Evolutionary conservation across 1,140 invertebrate species (phyloP), one percentile per base, ranked within the genome.

Genomic region (Littorina saxatilis): DNA sequence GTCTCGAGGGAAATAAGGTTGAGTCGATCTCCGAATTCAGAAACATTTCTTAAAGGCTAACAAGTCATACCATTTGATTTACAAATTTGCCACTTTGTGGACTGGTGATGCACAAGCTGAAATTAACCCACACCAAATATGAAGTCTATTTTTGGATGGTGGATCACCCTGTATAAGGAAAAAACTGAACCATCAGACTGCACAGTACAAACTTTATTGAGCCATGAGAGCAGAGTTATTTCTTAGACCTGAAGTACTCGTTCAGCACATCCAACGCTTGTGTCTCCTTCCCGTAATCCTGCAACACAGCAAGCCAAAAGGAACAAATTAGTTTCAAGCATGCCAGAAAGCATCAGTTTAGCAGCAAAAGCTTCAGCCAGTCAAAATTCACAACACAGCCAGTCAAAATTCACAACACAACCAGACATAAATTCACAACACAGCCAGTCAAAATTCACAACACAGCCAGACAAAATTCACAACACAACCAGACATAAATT

Each of bases 211-310:
- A 66, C n/a, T 66, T 68, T 68, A 68, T 39, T 68, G 32, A 68
- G 61, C 29, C 32, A 7, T 66, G 27, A 9, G 23, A 68, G 35
- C 32, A 29, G 27, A 68, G 35, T 86, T 87, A 88, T 70, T 88
- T 88, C 84, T 91, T 91, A 74, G 90, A 91, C 87, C 95, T 97
- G 87, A 99, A 94, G 93, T 98, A 98, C 91, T 98, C 96, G 93
- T 96, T 97, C 84, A 99, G 94, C 85, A 98, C 95, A 94, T 98
- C 97, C 90, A 97, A 94, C 63, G 97, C 97, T 89, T 96, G 96
- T 66, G 97, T 97, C 92, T 99, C 98, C 92, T 98, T 97, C 88
- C 98, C 98, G 92, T 96, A 99, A 93, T 99, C 97, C 96, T 97
- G 92, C 63, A 68, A 80, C 40, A 83, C 23, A 79, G 40, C 52